Base-by-base conservation (phyloP, 2,888 invertebrate species). In the Himalopsyche kuldschensis region DNA sequence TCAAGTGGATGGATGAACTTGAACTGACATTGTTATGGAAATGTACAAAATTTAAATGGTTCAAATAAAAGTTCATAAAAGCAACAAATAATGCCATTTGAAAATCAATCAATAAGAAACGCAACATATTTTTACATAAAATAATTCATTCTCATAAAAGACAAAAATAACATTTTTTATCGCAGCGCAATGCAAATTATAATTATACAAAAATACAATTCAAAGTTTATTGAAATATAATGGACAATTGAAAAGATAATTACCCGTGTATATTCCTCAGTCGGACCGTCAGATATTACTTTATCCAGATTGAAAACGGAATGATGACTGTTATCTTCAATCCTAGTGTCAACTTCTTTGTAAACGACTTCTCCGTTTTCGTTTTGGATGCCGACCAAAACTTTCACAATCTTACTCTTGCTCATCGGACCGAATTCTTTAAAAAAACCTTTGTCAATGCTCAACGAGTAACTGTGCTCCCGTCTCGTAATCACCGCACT, bases 281-380 rank as follows among this genome's bases (percentile, higher is more conserved):
- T 10, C 10, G 24, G 24, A 55, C 6, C 24, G 6, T 24, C 55
- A 20, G 55, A 6, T 20, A 8, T 55, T n/a, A 3, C 55, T 55
- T 55, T 8, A 20, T 55, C 10, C 55, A 20, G 55, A 55, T 55
- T 20, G 20, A 55, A 20, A 6, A 20, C 1, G 20, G 55, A 20
- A 1, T 55, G 55, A 24, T 55, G 1, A 1, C 10, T 6, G 20
- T 24, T 27, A 6, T 78, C 47, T 47, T 80, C 80, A 27, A 80
- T n/a, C 5, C 75, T 81, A 5, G 81, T 76, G 46, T 81, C 32
- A 4, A 81, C 69, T 48, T 81, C 76, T 77, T 76, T 76, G 24
- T 81, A 81, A 15, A 76, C 48, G 47, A 75, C 48, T 1, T 32
- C 27, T 1, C 81, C 81, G 1, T 81, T 32, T 24, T 55, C 55